Conservation (phyloP, 2,113 vertebrate species). For the Aegypius monachus region DNA sequence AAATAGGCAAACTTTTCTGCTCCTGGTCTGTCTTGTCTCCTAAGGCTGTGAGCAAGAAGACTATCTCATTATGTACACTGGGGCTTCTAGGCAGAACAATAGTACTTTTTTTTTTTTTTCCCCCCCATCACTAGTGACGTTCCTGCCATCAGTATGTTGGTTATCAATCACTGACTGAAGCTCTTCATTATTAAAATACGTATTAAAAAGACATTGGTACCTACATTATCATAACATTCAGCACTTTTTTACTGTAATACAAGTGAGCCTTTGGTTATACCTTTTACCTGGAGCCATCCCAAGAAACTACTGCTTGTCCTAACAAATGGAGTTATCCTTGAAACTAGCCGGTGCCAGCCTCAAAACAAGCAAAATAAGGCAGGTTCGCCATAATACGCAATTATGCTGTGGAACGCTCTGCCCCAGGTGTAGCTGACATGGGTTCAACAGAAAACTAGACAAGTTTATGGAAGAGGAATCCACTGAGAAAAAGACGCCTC, state of each 20-base stretch:
- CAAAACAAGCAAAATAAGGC: background rate
- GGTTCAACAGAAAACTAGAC: background rate
- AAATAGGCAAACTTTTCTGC: background rate
- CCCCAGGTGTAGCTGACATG: background rate
- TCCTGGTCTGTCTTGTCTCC: background rate
- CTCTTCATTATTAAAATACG: background rate
- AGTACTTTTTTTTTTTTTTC: background rate
- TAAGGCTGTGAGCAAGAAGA: background rate
- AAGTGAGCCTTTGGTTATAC: background rate
- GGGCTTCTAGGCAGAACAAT: background rate
- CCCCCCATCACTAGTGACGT: background rate
- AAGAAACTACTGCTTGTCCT: background rate
- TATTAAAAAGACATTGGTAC: background rate
- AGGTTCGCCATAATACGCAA: background rate
- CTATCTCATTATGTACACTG: background rate
- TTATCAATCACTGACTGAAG: background rate
- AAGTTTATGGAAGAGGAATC: background rate
- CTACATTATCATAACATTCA: background rate
- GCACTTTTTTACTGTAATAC: background rate
- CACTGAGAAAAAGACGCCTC: background rate
- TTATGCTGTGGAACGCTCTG: background rate
- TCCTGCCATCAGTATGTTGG: background rate
- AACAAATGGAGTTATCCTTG: background rate
- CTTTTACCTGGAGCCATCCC: background rate
- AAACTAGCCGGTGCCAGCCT: background rate